A percentile compares a stretch with the other conserved stretches of the same genome.
Conservation (phyloP, 1,140 invertebrate species). For the Ephestia elutella region DNA sequence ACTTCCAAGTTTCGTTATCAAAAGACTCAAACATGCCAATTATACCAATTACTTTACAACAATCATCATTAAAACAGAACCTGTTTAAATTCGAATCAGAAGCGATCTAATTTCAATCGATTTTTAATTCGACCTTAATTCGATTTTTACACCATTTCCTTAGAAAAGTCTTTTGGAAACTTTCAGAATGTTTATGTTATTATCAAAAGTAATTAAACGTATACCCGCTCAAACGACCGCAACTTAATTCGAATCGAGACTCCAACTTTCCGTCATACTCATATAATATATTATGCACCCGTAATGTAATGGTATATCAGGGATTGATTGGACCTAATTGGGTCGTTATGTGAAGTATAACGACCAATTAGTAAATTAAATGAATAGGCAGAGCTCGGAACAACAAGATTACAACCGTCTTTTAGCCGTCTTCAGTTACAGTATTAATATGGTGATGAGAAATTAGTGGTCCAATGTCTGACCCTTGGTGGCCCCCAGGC, state of each 20-base stretch:
- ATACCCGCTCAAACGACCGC: constrained; percentile 38
- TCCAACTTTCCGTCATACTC: constrained; percentile 52
- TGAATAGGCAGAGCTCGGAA: constrained; percentile 36
- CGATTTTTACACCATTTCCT: neutral
- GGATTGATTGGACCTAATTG: constrained; percentile 71
- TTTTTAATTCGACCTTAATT: neutral
- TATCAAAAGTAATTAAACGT: constrained; percentile 27
- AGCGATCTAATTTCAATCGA: too few relatives aligned
- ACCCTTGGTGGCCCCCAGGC: constrained; percentile 2
- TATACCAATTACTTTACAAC: neutral
- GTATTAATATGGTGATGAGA: constrained; percentile 7
- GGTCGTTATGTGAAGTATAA: constrained; percentile 63
- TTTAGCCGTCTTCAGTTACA: neutral
- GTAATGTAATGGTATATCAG: constrained; percentile 52
- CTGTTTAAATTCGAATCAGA: neutral
- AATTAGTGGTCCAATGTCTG: constrained; percentile 9
- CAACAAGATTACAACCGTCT: constrained; percentile 26
- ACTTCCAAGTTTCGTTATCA: too few relatives aligned
- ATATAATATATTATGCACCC: constrained; percentile 48
- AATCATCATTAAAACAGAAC: neutral
- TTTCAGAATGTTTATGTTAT: neutral
- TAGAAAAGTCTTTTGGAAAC: neutral
- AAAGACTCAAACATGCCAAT: too few relatives aligned
- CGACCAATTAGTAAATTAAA: constrained; percentile 69
- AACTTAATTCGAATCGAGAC: constrained; percentile 37